Evolutionary conservation across 2,888 invertebrate species (phyloP).

Genomic region (Sminthurinus aureus): DNA sequence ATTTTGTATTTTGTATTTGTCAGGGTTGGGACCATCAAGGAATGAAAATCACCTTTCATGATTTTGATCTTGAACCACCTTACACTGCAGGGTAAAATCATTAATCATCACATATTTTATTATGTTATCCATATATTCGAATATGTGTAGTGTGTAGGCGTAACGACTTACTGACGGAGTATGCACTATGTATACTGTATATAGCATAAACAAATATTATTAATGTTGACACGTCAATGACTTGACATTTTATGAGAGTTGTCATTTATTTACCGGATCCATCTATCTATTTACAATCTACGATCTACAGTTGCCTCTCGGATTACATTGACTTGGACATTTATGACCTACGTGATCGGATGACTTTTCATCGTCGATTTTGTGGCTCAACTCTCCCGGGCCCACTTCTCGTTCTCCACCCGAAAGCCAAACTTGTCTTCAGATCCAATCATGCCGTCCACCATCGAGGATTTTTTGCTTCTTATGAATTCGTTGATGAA

Average conservation of each 20-base stretch:
- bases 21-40: slow-evolving; percentile 61
- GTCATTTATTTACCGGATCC: neutral
- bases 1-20: neutral
- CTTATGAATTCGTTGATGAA: slow-evolving; percentile 62
- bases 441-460: slow-evolving; percentile 61
- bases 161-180: too few relatives aligned
- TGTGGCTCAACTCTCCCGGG: slow-evolving; percentile 61
- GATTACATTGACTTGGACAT: slow-evolving; percentile 63
- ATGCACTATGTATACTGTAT: neutral
- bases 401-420: slow-evolving; percentile 61
- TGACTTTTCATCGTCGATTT: slow-evolving; percentile 61
- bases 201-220: neutral
- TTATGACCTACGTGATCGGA: slow-evolving; percentile 59
- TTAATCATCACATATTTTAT: neutral
- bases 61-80: slow-evolving; percentile 61
- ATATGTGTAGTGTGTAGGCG: too few relatives aligned
- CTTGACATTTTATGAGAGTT: too few relatives aligned
- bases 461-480: slow-evolving; percentile 61
- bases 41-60: slow-evolving; percentile 61
- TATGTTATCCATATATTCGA: too few relatives aligned
- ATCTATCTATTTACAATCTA: too few relatives aligned
- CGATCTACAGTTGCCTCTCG: slow-evolving; percentile 60
- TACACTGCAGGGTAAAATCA: slow-evolving; percentile 61
- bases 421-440: slow-evolving; percentile 62
- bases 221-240: too few relatives aligned